Conservation (phyloP, 2,797 vertebrate species). For the Emys orbicularis region DNA sequence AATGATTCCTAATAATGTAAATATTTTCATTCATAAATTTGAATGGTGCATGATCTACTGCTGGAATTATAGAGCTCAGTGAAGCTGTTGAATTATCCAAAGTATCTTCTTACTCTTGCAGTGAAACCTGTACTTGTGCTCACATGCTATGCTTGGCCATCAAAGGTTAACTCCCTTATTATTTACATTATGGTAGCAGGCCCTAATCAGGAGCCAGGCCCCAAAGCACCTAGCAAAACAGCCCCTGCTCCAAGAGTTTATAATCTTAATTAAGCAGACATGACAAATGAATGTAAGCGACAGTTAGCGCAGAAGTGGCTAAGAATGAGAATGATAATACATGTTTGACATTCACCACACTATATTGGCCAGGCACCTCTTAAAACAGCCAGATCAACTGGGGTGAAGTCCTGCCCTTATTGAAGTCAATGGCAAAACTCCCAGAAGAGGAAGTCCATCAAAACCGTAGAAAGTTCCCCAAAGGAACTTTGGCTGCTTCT, state of each 20-base stretch:
- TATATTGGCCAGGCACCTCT: too few relatives aligned
- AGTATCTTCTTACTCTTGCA: not conserved
- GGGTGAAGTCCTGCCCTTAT: not conserved
- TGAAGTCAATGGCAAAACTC: not conserved
- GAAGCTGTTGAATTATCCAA: not conserved
- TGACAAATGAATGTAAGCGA: not conserved
- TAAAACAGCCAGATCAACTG: too few relatives aligned
- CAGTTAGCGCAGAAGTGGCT: not conserved
- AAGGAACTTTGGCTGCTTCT: not conserved
- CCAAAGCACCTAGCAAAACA: not conserved
- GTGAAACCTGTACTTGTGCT: conserved; percentile 15
- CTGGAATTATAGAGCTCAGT: not conserved
- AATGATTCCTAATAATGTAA: fast-evolving
- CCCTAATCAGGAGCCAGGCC: not conserved
- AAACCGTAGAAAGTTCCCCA: not conserved
- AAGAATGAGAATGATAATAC: not conserved
- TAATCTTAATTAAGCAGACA: not conserved
- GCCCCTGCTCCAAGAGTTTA: not conserved
- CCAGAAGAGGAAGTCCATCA: not conserved
- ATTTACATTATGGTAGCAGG: not conserved
- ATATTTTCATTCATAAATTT: not conserved
- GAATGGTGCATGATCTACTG: not conserved
- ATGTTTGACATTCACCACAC: too few relatives aligned
- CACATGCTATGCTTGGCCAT: not conserved
- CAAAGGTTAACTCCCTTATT: not conserved